Evolutionary conservation across 2,888 invertebrate genomes (phyloP), one percentile per base, ranked within the genome.

Genomic region (Limnephilus auricula): DNA sequence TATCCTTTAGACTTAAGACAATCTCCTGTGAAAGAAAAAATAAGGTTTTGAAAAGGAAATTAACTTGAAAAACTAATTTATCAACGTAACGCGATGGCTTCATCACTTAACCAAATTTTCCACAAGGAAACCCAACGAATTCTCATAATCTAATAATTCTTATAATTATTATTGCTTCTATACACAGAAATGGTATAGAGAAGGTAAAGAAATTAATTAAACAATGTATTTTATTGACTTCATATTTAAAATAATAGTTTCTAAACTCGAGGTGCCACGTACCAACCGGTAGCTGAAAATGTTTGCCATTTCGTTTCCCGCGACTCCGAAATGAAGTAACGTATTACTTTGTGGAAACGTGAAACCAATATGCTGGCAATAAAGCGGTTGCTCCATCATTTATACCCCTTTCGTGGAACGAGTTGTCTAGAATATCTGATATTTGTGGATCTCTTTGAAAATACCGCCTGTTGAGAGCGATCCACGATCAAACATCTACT

Each of bases 221-320:
- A 25, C 2, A 9, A 45, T 15, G 4, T 15, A 15, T 45, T 65
- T 65, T 65, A 65, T 25, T 25, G 65, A 65, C 25, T 25, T 65
- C n/a, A n/a, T 25, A 9, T 25, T n/a, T n/a, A 25, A 25, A 65
- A 65, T 65, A 25, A 25, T 65, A 65, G 25, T 65, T 65, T 65
- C 18, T 65, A 65, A n/a, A 5, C n/a, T 25, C 9, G 2, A 25
- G 9, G 9, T 65, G 25, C 25, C 25, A 65, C 65, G n/a, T 65
- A n/a, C 25, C 65, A n/a, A 25, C 65, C 65, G 25, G 25, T 25
- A 65, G 65, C 25, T n/a, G 9, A n/a, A 65, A 65, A 65, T 25
- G 65, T 65, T n/a, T 65, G 65, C 65, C 65, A 65, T 65, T 65
- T 65, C 65, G 65, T 65, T 65, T 65, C n/a, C 65, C 65, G 65